phyloP scores from a whole-genome alignment of 2,797 vertebrate species.

The Gallirallus australis region DNA sequence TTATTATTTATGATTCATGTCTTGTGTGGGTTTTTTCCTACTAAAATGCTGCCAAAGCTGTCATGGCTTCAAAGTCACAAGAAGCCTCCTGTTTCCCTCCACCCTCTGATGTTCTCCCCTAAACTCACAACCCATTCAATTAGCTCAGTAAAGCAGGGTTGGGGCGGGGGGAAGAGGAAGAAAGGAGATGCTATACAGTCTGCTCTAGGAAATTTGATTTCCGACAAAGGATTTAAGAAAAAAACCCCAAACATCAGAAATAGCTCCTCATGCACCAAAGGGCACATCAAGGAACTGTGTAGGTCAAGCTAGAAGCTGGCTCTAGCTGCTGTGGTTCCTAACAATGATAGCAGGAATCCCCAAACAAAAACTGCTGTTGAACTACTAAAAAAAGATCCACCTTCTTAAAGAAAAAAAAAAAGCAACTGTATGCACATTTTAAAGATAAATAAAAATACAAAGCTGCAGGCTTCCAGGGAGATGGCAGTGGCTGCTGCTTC shows the following conservation, averaged over 20 bases:
- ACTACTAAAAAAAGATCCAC: background rate
- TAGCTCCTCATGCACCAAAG: background rate
- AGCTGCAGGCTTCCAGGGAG: background rate
- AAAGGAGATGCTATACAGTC: background rate
- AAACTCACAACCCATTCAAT: background rate
- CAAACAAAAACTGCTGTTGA: background rate
- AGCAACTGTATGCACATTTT: background rate
- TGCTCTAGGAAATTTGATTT: background rate
- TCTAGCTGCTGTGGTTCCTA: background rate
- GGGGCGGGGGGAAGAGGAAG: no score
- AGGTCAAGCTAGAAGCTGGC: background rate
- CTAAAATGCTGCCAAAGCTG: background rate
- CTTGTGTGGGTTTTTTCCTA: background rate
- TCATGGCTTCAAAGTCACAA: background rate
- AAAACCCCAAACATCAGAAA: background rate
- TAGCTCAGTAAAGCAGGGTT: rapidly evolving
- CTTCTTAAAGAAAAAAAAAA: background rate
- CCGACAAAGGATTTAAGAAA: background rate
- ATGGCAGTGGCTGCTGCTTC: background rate
- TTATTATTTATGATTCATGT: background rate
- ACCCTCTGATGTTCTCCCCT: background rate
- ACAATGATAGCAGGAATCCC: background rate
- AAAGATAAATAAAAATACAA: background rate
- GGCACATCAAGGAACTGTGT: background rate
- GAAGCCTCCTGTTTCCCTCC: background rate